Base-by-base conservation (phyloP, 2,113 vertebrate genomes). In the Seriola aureovittata region DNA sequence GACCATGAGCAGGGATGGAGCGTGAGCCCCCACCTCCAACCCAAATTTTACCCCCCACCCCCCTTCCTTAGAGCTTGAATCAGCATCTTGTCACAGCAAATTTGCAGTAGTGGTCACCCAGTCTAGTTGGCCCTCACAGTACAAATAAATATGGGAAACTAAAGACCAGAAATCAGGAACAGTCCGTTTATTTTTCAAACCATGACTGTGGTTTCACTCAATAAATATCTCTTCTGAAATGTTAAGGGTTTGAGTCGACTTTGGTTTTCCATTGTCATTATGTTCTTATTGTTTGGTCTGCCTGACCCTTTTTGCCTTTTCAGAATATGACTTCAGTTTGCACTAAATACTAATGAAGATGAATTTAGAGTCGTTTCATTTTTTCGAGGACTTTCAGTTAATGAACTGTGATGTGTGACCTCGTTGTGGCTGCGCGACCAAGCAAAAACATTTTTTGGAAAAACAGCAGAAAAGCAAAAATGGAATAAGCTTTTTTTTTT, bases 211-310 rank as follows among this genome's bases (percentile, higher is more conserved):
- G 90, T 92, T 93, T 85, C 73, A 87, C 88, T 89, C 82, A 85
- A 85, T 91, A 93, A 84, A 88, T 87, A 69, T 78, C 68, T 76
- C 29, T 60, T 48, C 38, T 72, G 70, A 88, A 91, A 91, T 32
- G 50, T 66, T 86, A 86, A 83, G 78, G 74, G 63, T 80, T 89
- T 80, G 71, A 85, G 67, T 80, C 8, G 36, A 81, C 72, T 86
- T 90, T 79, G 78, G 88, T 88, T 93, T 92, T 90, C 85, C 84
- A 40, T 91, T 88, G 75, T 91, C 86, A 85, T 91, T 89, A 87
- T 86, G 63, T 87, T 77, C 71, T 92, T 89, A 81, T 87, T 85
- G 72, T 89, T 90, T 78, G 79, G 79, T 81, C 54, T 57, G 67
- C 52, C 42, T 42, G 75, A 81, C 46, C 62, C 29, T 25, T 42